Evolutionary conservation across 1,140 invertebrate species (phyloP).

Genomic region (Melanaphis sacchari): DNA sequence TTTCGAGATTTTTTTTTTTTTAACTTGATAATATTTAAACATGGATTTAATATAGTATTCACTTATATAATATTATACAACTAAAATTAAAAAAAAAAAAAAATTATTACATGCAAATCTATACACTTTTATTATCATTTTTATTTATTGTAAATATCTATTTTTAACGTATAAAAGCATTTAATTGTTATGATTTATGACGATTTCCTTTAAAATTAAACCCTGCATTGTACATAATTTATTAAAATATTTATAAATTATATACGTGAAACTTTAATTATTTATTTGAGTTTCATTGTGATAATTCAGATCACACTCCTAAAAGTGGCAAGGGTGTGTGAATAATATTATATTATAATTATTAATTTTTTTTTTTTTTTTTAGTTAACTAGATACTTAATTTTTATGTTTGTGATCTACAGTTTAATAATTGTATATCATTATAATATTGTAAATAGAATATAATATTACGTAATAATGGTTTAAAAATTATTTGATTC

Average conservation of each 20-base stretch:
- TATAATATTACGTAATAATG: background rate
- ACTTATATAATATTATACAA: background rate
- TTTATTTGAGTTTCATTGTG: conserved; percentile 6
- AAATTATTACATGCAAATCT: background rate
- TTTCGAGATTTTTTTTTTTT: no score
- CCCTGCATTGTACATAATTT: background rate
- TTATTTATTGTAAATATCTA: background rate
- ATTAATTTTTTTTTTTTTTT: background rate
- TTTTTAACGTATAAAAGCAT: background rate
- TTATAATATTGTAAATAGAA: conserved; percentile 12
- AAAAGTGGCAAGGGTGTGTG: conserved; percentile 13
- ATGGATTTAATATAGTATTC: background rate
- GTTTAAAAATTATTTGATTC: background rate
- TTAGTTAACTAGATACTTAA: conserved; percentile 28
- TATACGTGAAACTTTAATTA: background rate
- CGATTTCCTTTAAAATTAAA: background rate
- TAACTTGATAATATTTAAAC: background rate
- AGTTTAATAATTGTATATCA: conserved; percentile 14
- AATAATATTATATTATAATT: conserved; percentile 4
- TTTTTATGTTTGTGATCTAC: background rate
- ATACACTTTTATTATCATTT: background rate
- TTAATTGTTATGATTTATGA: background rate
- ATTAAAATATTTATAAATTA: conserved; percentile 26
- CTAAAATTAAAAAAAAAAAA: background rate
- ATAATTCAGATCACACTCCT: conserved; percentile 3